phyloP scores from a whole-genome alignment of 2,113 vertebrate genomes.

The Rhea pennata region DNA sequence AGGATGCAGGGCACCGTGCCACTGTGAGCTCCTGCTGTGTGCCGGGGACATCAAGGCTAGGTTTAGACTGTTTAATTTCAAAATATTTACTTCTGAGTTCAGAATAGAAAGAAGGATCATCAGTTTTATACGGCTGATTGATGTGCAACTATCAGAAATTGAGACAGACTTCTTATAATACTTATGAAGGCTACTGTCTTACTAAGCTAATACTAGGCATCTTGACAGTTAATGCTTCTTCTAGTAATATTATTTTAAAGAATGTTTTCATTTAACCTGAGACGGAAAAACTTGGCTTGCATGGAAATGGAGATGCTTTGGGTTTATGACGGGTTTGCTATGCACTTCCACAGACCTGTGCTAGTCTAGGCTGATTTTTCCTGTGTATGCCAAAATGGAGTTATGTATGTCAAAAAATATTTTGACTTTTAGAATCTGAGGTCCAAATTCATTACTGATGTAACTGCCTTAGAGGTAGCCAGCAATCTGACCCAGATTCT shows the following conservation, averaged over 20 bases:
- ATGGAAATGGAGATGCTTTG: not conserved
- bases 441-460: not conserved
- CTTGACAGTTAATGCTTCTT: not conserved
- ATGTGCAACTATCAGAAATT: not conserved
- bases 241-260: not conserved
- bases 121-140: not conserved
- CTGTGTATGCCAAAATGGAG: not conserved
- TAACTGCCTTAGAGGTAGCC: not conserved
- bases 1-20: no score
- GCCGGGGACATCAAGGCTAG: no score
- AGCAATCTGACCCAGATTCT: slow-evolving; percentile 24
- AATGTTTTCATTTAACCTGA: not conserved
- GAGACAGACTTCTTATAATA: not conserved
- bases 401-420: not conserved
- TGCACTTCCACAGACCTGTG: not conserved
- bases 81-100: not conserved
- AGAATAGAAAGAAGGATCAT: not conserved
- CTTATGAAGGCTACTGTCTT: not conserved
- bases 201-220: not conserved
- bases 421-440: slow-evolving; percentile 33
- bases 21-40: no score
- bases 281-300: not conserved
- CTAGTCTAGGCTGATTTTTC: not conserved
- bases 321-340: not conserved
- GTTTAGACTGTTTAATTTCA: not conserved